Evolutionary conservation across 2,888 invertebrate genomes (phyloP), one percentile per base, ranked within the genome.

Genomic region (Drosophila koepferae): DNA sequence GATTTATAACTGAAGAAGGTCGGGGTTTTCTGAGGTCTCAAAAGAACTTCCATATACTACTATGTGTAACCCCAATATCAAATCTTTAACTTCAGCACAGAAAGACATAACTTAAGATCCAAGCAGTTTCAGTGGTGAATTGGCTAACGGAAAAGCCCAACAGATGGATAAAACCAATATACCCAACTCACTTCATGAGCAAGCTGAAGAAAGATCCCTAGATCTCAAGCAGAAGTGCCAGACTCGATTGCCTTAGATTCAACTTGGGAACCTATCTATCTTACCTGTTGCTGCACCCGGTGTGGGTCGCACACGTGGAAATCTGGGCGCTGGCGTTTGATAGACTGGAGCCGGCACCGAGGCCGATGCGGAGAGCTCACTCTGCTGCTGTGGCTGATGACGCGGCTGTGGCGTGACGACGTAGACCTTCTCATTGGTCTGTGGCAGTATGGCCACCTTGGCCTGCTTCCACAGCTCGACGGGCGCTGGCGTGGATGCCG

Each of bases 401-500:
- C 77, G 65, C 20, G 96, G 94, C 87, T 96, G 95, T 0, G 97
- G 97, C 5, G 97, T 97, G 0, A 97, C 97, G 1, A 97, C 96
- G 82, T 97, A 97, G 0, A 97, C 95, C 90, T 96, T 96, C 93
- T 97, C 97, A 86, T 96, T 96, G 6, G 96, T 96, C 67, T 95
- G 93, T n/a, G 96, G 95, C 14, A 96, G 96, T 90, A 96, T 95
- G 20, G 96, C 95, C 2, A 96, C 95, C 89, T 95, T 95, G 74
- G 95, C 94, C 86, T 94, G 94, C 46, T 95, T 95, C 97, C 97
- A 97, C 2, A 90, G 84, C 73, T 92, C 93, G 51, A 82, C 82
- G 3, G 92, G 76, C 5, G 80, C 65, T 12, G 66, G 58, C n/a
- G 77, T 74, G 12, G 65, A 12, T 2, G 54, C 31, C 6, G 79